Evolutionary conservation across 2,113 vertebrate genomes (phyloP).

Genomic region (Ceuthmochares aereus): DNA sequence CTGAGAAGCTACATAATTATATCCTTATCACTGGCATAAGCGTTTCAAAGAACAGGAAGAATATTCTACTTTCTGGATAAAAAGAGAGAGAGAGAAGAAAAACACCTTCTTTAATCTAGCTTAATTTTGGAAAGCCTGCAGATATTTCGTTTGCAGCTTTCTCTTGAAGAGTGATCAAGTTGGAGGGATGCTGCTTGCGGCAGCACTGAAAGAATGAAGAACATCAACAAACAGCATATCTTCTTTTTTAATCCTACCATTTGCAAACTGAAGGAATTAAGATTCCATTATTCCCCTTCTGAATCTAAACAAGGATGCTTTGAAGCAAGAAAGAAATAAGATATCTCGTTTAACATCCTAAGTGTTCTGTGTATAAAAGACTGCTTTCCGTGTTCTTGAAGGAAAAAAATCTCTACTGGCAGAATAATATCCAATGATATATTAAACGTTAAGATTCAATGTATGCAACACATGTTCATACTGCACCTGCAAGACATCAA

Average conservation of each 20-base stretch:
- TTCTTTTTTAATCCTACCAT: conserved; percentile 54
- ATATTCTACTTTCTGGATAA: not conserved
- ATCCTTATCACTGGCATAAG: conserved; percentile 19
- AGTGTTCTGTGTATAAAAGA: conserved; percentile 1
- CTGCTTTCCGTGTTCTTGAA: not conserved
- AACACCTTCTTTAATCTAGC: conserved; percentile 22
- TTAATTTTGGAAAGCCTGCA: conserved; percentile 34
- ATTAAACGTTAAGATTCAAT: not conserved
- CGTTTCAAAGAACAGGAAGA: conserved; percentile 43
- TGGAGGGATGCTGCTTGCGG: not conserved
- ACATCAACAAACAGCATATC: not conserved
- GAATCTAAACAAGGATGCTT: conserved; percentile 48
- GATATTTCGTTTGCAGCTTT: conserved; percentile 30
- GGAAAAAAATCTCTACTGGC: not conserved
- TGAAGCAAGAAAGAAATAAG: conserved; percentile 16
- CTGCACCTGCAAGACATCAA: not conserved
- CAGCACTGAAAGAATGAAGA: conserved; percentile 15
- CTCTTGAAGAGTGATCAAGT: conserved; percentile 55
- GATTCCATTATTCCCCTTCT: conserved; percentile 49
- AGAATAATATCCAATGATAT: not conserved
- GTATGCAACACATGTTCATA: not conserved
- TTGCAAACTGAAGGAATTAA: conserved; percentile 59
- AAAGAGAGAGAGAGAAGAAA: not conserved
- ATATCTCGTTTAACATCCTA: not conserved
- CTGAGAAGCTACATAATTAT: not conserved